Evolutionary conservation across 2,113 vertebrate species (phyloP), one percentile per base, ranked within the genome.

Genomic region (Sarotherodon lohbergeri): DNA sequence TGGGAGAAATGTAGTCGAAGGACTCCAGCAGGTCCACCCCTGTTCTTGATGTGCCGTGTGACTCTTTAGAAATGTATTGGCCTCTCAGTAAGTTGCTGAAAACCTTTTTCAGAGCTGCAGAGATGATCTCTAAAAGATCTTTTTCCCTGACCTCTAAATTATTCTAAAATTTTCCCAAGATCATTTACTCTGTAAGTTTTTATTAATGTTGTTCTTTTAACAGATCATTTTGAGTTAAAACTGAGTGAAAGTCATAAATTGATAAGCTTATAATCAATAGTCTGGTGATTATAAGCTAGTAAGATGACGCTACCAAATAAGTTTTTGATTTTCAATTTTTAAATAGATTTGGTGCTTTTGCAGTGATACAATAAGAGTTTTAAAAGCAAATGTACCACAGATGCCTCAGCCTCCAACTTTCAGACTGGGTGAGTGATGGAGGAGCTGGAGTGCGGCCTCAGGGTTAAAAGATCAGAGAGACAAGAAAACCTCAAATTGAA

Each of bases 381-480:
- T 7, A 41, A 88, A 79, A 32, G 24, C 6, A 76, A 11, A 76
- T 41, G 43, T 8, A 56, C 27, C 61, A 57, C 78, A 78, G 59
- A 11, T 61, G 80, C 71, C 29, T 87, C 84, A 24, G 66, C 34
- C 36, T 79, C 55, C 22, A 24, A 46, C 36, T 9, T 41, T 24
- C 43, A 41, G 39, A 57, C 16, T 61, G 52, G 34, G 66, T 90
- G 61, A 90, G 86, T 83, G 85, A 84, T 55, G 84, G 86, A 89
- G 55, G 32, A 90, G 85, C 52, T 63, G 80, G 29, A 85, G 83
- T 80, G 81, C 59, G 24, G 81, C 87, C 90, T 82, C 54, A 10
- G 86, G 90, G 90, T 90, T 88, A 90, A 83, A 87, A 91, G 90
- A 90, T 93, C 92, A 94, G 86, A 93, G 76, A 90, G 84, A 82